phyloP scores from a whole-genome alignment of 2,888 invertebrate species.

The Drosophila quinaria region DNA sequence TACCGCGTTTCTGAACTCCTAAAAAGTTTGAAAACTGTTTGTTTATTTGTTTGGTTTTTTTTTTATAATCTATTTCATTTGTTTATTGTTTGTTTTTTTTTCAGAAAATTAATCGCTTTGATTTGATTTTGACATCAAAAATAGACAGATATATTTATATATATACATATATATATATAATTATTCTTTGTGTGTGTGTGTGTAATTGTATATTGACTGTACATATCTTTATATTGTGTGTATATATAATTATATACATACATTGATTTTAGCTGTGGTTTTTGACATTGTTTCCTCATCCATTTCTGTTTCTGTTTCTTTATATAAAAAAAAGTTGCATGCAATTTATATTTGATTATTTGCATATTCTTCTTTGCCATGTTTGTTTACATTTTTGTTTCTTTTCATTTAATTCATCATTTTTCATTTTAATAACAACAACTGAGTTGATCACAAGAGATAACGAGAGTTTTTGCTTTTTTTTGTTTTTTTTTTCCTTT shows the following conservation, averaged over 20 bases:
- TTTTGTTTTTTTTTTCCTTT: constrained; percentile 21
- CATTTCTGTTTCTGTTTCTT: background rate
- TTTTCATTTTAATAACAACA: constrained; percentile 73
- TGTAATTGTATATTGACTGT: constrained; percentile 15
- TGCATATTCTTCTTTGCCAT: constrained; percentile 17
- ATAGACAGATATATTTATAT: constrained; percentile 51
- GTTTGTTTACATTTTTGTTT: constrained; percentile 1
- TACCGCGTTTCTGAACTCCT: constrained; percentile 39
- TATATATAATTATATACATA: constrained; percentile 32
- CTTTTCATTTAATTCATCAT: constrained; percentile 24
- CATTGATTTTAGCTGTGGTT: constrained; percentile 30
- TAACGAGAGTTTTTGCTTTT: constrained; percentile 71
- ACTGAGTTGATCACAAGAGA: constrained; percentile 81
- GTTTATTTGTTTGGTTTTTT: background rate
- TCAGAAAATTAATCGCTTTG: constrained; percentile 33
- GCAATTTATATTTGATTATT: constrained; percentile 23
- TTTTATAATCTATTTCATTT: background rate
- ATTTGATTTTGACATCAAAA: constrained; percentile 70
- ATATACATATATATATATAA: constrained; percentile 6
- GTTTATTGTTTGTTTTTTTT: constrained; percentile 10
- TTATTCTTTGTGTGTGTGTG: constrained; percentile 11
- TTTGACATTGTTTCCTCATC: constrained; percentile 42
- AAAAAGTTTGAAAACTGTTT: constrained; percentile 38
- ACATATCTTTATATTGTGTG: constrained; percentile 34
- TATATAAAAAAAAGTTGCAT: constrained; percentile 41